These are phyloP conservation scores for Lasiurus borealis DNA, from an alignment of 2,113 vertebrate species.

Conservation along the genomic window DNA sequence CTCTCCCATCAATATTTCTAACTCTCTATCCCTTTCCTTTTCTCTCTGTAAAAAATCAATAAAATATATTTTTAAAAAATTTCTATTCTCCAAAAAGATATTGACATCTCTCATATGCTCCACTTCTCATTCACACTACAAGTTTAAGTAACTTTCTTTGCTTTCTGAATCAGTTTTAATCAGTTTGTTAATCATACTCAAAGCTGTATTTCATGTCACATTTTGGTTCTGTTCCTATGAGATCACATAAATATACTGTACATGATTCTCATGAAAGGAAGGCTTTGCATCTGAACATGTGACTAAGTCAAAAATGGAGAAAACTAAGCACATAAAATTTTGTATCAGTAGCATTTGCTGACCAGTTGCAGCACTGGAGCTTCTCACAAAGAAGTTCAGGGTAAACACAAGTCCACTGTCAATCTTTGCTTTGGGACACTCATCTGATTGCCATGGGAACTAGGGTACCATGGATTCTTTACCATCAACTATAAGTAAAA, in stretches of 20 bases:
- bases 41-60: no score
- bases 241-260: fast-evolving
- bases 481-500: background rate
- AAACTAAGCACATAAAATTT: background rate
- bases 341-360: background rate
- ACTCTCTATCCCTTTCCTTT: no score
- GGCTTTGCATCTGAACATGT: background rate
- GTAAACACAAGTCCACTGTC: fast-evolving
- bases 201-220: background rate
- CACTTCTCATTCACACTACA: no score
- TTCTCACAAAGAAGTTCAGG: background rate
- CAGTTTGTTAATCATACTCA: no score
- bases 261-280: background rate
- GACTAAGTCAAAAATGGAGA: background rate
- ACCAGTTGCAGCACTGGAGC: background rate
- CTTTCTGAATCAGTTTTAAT: background rate
- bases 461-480: background rate
- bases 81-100: background rate
- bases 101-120: fast-evolving
- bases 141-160: background rate
- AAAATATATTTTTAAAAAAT: no score
- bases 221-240: background rate
- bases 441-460: fast-evolving
- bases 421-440: fast-evolving
- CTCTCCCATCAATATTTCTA: no score